Base-by-base conservation (phyloP, 2,888 invertebrate genomes). In the Dermolepida albohirtum region DNA sequence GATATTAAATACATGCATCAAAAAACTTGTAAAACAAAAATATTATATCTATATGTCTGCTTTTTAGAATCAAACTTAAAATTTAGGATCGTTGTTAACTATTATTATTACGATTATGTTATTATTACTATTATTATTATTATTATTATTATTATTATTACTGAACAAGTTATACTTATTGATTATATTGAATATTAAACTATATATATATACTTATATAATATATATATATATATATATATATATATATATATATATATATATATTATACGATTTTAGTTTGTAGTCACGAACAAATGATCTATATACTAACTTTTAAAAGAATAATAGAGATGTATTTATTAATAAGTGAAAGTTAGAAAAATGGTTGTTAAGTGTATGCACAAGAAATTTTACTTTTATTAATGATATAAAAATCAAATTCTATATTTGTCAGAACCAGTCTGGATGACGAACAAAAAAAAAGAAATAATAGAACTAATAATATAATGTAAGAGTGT, bases 51-150 rank as follows among this genome's bases (percentile, higher is more conserved):
- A 69, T 62, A 69, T 75, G 75, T 76, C 76, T 74, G 82, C 83
- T 83, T 82, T 79, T 79, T 83, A 83, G 82, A 80, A 81, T 82
- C 81, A 82, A 83, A 82, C 78, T 78, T 75, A 79, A 76, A 78
- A 77, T 76, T 76, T 82, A 82, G 81, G 79, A 81, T 83, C 82
- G 79, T 83, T 83, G 83, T 83, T 83, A 82, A 80, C 81, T 81
- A 77, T 72, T 75, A 75, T 39, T 54, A 54, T 27, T 11, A 12
- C 22, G 22, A 22, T 22, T 22, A 22, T 22, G 4, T 22, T 22
- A 22, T 16, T n/a, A 55, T 59, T 59, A 59, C 27, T 50, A 29
- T 59, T 34, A 17, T 47, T 44, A 59, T 57, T 57, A 57, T 55
- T 17, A 55, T 55, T 55, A 57, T 55, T 14, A 55, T 55, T 55